Evolutionary conservation across 64 coral and sea anemone genomes (phyloP), one percentile per base, ranked within the genome.

Genomic region (Platygyra sinensis): DNA sequence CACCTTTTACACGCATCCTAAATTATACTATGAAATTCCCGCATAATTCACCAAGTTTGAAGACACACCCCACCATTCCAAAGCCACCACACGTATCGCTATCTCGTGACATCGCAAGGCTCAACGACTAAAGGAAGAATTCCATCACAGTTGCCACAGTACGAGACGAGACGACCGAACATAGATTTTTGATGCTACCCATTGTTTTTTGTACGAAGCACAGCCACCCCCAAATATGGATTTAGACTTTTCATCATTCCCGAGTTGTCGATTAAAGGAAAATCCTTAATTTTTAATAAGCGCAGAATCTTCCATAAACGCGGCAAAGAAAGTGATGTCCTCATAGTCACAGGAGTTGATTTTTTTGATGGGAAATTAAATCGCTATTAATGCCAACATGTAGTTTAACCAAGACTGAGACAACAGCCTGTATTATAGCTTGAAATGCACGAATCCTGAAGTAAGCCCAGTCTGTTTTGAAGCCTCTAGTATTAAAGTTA

Each of bases 1-100:
- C 38, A 62, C 79, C 31, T 89, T 89, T 54, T 89, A 89, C 36
- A 89, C 87, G 29, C 87, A 89, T 49, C 87, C 74, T 14, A 63
- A 63, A 16, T 63, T 16, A 2, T 63, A 50, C 55, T 79, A 79
- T 20, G 78, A 80, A 80, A 29, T 81, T 57, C 20, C 52, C 7
- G 11, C 8, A 32, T 49, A 81, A 25, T 57, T 81, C 46, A 31
- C 59, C 19, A 81, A 57, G 52, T 81, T 80, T 81, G 39, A 57
- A 81, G 79, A 81, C 25, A 52, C 64, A 59, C n/a, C 69, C 72
- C 49, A 77, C 72, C 32, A 77, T 60, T 46, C 22, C 72, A 59
- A 88, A 76, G 49, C 71, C 51, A 88, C 51, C 29, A 52, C 36
- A 89, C 69, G 87, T 79, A 19, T 30, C 74, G 28, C 75, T 89